Evolutionary conservation across 1,140 invertebrate species (phyloP).

Genomic region (Saccostrea echinata): DNA sequence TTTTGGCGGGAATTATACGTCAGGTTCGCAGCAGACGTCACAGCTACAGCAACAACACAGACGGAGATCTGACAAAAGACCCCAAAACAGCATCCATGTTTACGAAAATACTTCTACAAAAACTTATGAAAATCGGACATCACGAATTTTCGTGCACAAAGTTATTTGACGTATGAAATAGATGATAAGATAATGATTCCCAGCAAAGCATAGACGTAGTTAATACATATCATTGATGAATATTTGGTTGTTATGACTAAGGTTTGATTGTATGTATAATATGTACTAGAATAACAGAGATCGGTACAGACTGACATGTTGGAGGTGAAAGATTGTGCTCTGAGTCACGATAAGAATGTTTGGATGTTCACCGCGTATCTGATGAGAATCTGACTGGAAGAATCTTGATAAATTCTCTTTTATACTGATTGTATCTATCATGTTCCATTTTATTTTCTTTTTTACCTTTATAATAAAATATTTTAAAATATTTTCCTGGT

Average conservation of each 20-base stretch:
- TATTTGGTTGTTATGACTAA: background rate
- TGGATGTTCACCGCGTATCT: background rate
- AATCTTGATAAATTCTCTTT: background rate
- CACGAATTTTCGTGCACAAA: background rate
- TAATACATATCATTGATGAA: conserved; percentile 18
- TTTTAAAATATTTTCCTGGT: background rate
- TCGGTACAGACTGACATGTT: background rate
- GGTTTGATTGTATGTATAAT: background rate
- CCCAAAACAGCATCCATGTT: conserved; percentile 18
- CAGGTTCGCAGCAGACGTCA: conserved; percentile 69
- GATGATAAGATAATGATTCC: background rate
- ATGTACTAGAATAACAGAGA: conserved; percentile 25
- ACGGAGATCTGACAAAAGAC: background rate
- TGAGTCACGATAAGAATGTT: conserved; percentile 29
- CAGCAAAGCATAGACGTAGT: background rate
- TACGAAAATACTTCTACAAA: conserved; percentile 11
- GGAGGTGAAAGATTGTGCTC: background rate
- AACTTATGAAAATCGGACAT: conserved; percentile 28
- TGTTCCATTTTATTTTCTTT: background rate
- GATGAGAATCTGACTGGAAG: background rate
- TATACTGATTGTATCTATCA: background rate
- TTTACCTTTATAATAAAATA: conserved; percentile 24
- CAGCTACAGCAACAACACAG: background rate
- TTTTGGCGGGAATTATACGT: conserved; percentile 87
- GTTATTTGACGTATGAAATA: conserved; percentile 17